These are phyloP conservation scores for Tetramorium simillimum DNA, from an alignment of 1,140 invertebrate species.

Conservation along the genomic window DNA sequence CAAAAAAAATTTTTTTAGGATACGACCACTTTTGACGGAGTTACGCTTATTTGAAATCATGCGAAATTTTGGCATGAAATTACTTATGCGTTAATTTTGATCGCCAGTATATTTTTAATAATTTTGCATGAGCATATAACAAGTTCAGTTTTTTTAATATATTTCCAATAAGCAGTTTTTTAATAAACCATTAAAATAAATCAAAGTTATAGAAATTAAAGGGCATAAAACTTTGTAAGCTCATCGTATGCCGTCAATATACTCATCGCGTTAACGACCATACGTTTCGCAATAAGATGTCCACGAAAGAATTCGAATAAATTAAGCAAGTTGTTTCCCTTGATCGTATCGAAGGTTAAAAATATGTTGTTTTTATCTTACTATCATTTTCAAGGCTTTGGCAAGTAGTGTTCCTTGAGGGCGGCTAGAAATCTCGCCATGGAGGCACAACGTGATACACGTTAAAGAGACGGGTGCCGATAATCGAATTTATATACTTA, in stretches of 20 bases:
- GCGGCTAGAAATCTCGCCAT: constrained; percentile 5
- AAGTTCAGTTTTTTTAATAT: background rate
- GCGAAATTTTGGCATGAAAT: too few species aligned
- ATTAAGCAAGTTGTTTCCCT: constrained; percentile 54
- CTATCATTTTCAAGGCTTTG: constrained; percentile 16
- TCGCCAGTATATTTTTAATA: background rate
- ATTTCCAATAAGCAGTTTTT: background rate
- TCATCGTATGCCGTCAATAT: background rate
- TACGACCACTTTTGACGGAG: too few species aligned
- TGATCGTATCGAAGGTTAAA: constrained; percentile 48
- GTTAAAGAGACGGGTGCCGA: background rate
- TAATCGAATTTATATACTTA: constrained; percentile 2
- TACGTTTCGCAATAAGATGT: constrained; percentile 47
- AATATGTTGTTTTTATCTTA: constrained; percentile 22
- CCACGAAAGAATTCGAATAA: constrained; percentile 43
- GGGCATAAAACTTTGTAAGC: background rate
- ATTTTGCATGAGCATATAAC: background rate
- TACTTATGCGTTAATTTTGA: too few species aligned
- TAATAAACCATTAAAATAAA: background rate
- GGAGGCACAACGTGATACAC: background rate
- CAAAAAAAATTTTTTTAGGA: too few species aligned
- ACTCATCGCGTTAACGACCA: constrained; percentile 16
- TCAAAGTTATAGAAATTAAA: background rate
- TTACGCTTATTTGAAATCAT: too few species aligned
- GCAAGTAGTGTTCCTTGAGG: background rate